Base-by-base conservation (phyloP, 2,888 invertebrate species). In the Pseudococcus viburni region DNA sequence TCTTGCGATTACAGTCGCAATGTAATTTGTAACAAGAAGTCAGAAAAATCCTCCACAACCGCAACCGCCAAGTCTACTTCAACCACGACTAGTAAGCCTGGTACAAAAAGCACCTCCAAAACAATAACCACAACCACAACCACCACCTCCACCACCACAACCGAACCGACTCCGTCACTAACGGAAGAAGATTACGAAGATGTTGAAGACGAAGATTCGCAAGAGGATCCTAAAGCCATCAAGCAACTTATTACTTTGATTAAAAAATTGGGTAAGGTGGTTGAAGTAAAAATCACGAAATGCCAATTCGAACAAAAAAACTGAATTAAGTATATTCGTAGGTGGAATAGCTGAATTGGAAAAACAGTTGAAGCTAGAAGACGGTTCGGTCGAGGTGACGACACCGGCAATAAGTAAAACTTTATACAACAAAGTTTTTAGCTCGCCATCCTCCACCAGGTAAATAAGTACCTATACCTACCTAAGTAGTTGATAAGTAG, bases 1-100 rank as follows among this genome's bases (percentile, higher is more conserved):
- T 97, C 97, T 0, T 98, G 98, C 91, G 98, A 98, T 92, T 98
- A 97, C 91, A 94, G 96, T 0, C 94, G 97, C 90, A 97, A 98
- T 91, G 97, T 97, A 0, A 93, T 94, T 46, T 97, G 96, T 91
- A 96, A 95, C 90, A 95, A 93, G 90, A 92, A 94, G 42, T 92
- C 93, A 89, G 88, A 93, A 26, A 92, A 92, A 77, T 93, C 0
- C 92, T 92, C 93, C 0, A 91, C 91, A 0, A 91, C 91, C 1
- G 91, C 91, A 0, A 91, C 91, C 0, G 91, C 91, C 3, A 59
- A 59, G 19, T 1, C 59, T 11, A 7, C 19, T n/a, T 19, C 19
- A n/a, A 19, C 7, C 7, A 59, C 59, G 6, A 59, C 59, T 5
- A 59, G 59, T 9, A 59, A 59, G 19, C 0, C 19, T 19, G 59